Conservation (phyloP, 2,113 vertebrate species). For the Erythrocercus mccallii region DNA sequence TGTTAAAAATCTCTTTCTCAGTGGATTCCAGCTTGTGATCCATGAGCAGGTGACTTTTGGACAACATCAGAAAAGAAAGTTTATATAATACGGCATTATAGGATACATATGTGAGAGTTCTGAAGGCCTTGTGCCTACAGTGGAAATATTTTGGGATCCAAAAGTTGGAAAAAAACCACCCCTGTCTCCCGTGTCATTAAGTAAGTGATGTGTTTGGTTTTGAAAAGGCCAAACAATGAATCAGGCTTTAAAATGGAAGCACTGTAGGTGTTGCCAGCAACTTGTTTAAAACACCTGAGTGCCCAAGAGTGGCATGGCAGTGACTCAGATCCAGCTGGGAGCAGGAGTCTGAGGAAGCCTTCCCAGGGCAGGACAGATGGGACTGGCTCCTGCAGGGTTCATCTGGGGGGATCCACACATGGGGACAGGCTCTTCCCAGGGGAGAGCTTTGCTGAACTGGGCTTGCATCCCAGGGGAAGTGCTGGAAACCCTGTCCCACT, state of each 20-base stretch:
- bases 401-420: accelerated
- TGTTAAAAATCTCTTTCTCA: neutral
- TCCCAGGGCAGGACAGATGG: neutral
- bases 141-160: neutral
- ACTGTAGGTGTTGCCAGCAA: slow-evolving; percentile 12
- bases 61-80: neutral
- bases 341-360: neutral
- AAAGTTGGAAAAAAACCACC: neutral
- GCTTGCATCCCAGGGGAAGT: neutral
- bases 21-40: neutral
- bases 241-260: slow-evolving; percentile 42
- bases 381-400: neutral
- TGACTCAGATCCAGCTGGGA: neutral
- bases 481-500: neutral
- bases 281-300: neutral
- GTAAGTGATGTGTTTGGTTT: neutral
- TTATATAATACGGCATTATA: neutral
- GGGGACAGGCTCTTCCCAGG: neutral
- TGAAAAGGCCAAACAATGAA: slow-evolving; percentile 51
- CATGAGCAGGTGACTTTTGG: neutral
- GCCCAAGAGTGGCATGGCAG: neutral
- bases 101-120: neutral
- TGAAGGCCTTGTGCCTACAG: neutral
- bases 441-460: neutral
- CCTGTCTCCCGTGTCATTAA: neutral